phyloP scores from a whole-genome alignment of 2,113 vertebrate species.

The Macaca mulatta region DNA sequence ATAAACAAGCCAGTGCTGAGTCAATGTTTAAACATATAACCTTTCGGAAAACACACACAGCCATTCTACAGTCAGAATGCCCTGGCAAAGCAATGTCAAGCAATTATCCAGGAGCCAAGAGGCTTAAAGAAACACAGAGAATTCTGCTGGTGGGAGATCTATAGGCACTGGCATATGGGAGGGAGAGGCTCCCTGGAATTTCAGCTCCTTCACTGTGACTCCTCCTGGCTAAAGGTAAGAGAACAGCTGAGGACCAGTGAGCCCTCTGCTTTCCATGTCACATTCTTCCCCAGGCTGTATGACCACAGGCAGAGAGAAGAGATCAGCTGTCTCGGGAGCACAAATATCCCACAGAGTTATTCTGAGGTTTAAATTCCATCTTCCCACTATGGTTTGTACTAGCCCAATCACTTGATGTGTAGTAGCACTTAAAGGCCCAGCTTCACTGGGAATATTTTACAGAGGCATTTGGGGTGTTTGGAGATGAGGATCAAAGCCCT shows the following conservation, averaged over 20 bases:
- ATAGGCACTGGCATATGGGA: too few species aligned
- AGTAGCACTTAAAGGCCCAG: background rate
- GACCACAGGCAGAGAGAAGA: background rate
- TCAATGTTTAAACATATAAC: background rate
- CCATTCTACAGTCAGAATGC: background rate
- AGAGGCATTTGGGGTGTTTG: background rate
- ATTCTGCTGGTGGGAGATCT: background rate
- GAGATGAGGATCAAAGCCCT: background rate
- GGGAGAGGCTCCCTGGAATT: background rate
- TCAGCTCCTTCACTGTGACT: background rate
- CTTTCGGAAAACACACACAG: background rate
- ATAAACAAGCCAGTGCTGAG: background rate
- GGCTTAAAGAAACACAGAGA: background rate
- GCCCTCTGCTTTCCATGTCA: fast-evolving
- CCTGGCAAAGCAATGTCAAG: background rate
- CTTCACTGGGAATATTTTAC: background rate
- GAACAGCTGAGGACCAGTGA: background rate
- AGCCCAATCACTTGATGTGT: background rate
- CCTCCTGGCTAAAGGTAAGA: background rate
- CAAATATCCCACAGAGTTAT: background rate
- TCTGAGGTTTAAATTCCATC: background rate
- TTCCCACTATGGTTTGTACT: background rate
- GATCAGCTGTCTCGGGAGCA: background rate
- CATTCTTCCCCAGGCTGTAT: background rate
- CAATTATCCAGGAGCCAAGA: background rate